Evolutionary conservation across 1,140 invertebrate genomes (phyloP).

Genomic region (Nephila pilipes): DNA sequence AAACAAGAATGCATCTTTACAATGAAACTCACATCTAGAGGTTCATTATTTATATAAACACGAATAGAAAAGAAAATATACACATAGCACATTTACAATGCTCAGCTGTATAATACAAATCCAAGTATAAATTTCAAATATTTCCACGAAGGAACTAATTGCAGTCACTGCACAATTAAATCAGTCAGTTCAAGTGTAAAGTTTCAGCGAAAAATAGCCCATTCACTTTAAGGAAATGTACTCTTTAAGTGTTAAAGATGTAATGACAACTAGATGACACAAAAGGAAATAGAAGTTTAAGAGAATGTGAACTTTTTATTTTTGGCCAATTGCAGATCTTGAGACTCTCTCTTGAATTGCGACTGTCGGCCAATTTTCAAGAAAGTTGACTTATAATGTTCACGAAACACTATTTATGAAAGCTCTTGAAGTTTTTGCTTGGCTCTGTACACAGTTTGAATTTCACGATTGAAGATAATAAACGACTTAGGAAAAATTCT

Average conservation of each 20-base stretch:
- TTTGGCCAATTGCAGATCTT: neutral
- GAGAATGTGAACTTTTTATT: neutral
- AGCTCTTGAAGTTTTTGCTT: neutral
- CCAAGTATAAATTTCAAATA: conserved; percentile 1
- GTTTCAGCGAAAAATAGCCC: neutral
- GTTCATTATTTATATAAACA: neutral
- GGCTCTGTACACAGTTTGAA: neutral
- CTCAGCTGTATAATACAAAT: neutral
- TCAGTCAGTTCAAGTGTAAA: neutral
- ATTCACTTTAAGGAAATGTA: neutral
- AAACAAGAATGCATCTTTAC: neutral
- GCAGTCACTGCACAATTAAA: neutral
- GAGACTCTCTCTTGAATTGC: neutral
- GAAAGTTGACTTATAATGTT: neutral
- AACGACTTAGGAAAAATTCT: neutral
- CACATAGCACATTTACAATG: conserved; percentile 21
- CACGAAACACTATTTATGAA: neutral
- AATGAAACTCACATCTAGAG: neutral
- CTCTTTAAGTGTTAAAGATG: neutral
- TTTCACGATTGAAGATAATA: neutral
- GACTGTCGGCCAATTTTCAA: neutral
- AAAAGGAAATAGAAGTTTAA: neutral
- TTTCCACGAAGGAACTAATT: neutral
- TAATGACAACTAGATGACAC: neutral
- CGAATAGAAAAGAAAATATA: conserved; percentile 1